Evolutionary conservation across 2,888 invertebrate species (phyloP).

Genomic region (Megamerina dolium): DNA sequence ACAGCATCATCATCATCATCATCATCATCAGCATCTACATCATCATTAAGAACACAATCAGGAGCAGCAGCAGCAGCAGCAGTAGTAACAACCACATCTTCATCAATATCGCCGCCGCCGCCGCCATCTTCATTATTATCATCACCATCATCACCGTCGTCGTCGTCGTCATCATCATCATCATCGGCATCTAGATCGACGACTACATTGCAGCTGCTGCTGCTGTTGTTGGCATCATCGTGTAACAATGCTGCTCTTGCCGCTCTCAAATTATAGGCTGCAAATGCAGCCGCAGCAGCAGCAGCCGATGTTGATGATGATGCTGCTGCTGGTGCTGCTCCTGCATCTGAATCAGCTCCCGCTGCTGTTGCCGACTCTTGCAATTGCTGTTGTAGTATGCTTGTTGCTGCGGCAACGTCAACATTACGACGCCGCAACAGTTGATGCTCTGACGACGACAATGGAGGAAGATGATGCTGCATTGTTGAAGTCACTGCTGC

Average conservation of each 20-base stretch:
- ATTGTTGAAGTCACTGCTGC: slow-evolving; percentile 13
- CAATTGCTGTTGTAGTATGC: slow-evolving; percentile 12
- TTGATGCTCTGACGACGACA: neutral
- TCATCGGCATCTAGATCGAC: slow-evolving; percentile 25
- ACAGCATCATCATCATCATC: too few relatives aligned
- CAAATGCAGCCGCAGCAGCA: slow-evolving; percentile 14
- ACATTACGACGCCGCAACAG: neutral
- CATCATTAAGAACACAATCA: neutral
- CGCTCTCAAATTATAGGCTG: slow-evolving; percentile 18
- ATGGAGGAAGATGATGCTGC: too few relatives aligned
- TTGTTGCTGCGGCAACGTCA: slow-evolving; percentile 3
- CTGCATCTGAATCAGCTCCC: neutral
- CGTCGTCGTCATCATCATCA: slow-evolving; percentile 29
- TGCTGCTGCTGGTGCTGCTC: neutral
- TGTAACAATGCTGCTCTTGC: slow-evolving; percentile 5
- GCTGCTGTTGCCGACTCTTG: slow-evolving; percentile 1
- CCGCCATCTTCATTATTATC: neutral
- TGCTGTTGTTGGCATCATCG: slow-evolving; percentile 5
- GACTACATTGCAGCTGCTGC: slow-evolving; percentile 15
- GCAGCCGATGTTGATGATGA: neutral
- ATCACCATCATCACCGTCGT: slow-evolving; percentile 12
- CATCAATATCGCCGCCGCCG: neutral
- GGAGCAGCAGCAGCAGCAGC: slow-evolving; percentile 8
- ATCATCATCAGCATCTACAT: too few relatives aligned
- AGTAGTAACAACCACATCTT: slow-evolving; percentile 12